Percentiles rank a stretch among this genome's conserved stretches.
Conservation (phyloP, 2,888 invertebrate genomes). For the Leptinotarsa rubiginosa region DNA sequence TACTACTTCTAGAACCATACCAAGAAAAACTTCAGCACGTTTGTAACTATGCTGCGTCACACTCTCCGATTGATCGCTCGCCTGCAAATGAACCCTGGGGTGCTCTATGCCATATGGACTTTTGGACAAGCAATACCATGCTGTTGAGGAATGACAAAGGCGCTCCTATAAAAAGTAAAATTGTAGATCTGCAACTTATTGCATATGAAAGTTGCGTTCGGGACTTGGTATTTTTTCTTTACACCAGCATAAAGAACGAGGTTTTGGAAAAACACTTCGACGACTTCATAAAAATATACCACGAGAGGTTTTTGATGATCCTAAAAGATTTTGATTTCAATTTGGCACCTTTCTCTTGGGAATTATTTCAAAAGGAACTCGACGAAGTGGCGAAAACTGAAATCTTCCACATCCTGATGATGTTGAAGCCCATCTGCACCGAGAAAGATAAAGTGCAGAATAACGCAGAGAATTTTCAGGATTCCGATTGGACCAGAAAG, state of each 20-base stretch:
- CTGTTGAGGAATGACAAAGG: conserved; percentile 67
- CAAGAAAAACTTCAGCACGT: conserved; percentile 51
- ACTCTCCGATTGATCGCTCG: conserved; percentile 46
- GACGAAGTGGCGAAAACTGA: conserved; percentile 65
- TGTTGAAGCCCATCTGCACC: conserved; percentile 68
- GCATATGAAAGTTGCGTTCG: conserved; percentile 68
- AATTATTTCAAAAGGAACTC: conserved; percentile 66
- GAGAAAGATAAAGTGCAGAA: conserved; percentile 66
- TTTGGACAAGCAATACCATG: conserved; percentile 75
- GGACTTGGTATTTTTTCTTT: conserved; percentile 71
- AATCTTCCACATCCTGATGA: conserved; percentile 67
- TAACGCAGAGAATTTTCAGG: conserved; percentile 64
- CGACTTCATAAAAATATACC: conserved; percentile 69
- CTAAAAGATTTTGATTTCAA: conserved; percentile 63
- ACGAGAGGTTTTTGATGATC: conserved; percentile 66
- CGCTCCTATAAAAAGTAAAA: conserved; percentile 68
- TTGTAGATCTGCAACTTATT: conserved; percentile 73
- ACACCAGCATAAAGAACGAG: conserved; percentile 67
- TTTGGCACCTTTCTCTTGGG: conserved; percentile 62
- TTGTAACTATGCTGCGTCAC: conserved; percentile 51
- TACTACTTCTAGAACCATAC: conserved; percentile 55
- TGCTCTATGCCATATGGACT: conserved; percentile 70
- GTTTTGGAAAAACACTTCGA: conserved; percentile 67
- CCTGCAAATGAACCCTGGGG: conserved; percentile 67
- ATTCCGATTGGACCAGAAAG: conserved; percentile 62